Evolutionary conservation across 2,797 vertebrate species (phyloP).

Genomic region (Galagoides demidoff): DNA sequence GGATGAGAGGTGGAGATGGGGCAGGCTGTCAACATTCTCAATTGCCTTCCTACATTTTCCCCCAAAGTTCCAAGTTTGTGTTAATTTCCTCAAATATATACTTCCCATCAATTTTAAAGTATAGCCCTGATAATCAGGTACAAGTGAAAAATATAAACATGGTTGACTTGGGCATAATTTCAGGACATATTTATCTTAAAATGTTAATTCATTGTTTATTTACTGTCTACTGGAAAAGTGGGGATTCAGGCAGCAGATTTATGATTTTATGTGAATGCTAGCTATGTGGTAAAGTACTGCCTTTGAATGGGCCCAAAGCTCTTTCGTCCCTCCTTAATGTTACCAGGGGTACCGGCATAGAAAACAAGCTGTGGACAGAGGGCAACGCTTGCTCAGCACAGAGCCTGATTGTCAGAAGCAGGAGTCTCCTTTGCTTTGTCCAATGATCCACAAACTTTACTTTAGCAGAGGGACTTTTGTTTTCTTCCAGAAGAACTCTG

Average conservation of each 20-base stretch:
- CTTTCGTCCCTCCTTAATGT: background rate
- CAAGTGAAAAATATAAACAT: background rate
- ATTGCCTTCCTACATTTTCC: background rate
- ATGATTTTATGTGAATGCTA: background rate
- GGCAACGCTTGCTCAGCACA: background rate
- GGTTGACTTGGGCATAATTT: background rate
- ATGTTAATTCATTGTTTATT: background rate
- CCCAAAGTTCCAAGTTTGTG: background rate
- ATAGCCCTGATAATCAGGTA: background rate
- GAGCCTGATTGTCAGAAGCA: background rate
- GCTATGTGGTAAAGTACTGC: background rate
- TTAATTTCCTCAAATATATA: background rate
- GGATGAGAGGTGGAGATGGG: background rate
- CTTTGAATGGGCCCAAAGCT: background rate
- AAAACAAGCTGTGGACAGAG: background rate
- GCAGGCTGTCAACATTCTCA: background rate
- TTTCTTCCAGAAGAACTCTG: background rate
- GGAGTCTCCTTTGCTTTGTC: background rate
- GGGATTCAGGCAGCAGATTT: background rate
- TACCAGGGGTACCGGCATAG: background rate
- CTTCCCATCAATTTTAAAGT: background rate
- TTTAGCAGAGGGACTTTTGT: background rate
- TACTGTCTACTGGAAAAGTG: background rate
- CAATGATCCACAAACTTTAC: background rate
- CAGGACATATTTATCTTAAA: background rate